Conservation (phyloP, 2,888 invertebrate species). For the Eilema griseolum region DNA sequence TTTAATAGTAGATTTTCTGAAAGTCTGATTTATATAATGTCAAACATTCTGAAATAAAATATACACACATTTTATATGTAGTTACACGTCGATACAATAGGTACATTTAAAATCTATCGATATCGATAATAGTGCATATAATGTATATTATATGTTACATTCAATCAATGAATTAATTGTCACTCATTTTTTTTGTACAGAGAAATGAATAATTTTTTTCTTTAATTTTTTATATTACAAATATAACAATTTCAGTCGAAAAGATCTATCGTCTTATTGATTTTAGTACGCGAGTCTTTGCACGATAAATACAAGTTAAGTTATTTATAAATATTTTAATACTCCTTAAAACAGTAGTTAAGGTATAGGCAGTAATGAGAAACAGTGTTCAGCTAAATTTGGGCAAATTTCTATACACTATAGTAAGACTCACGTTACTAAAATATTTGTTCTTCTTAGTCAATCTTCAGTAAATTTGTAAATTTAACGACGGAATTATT, state of each 20-base stretch:
- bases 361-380: background rate
- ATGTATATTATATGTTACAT: constrained; percentile 20
- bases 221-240: constrained; percentile 18
- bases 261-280: constrained; percentile 20
- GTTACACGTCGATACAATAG: background rate
- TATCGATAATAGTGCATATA: constrained; percentile 49
- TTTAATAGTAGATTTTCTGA: background rate
- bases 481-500: constrained; percentile 15
- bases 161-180: constrained; percentile 38
- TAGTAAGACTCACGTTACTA: constrained; percentile 27
- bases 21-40: background rate
- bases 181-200: constrained; percentile 17
- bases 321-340: background rate
- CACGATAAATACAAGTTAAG: background rate
- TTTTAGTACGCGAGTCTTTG: constrained; percentile 28
- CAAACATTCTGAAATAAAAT: background rate
- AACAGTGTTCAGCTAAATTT: background rate
- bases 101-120: constrained; percentile 24
- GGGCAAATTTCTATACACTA: background rate
- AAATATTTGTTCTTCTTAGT: constrained; percentile 23
- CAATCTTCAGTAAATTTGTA: constrained; percentile 32
- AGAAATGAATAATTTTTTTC: background rate
- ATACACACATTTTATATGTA: background rate
- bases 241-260: constrained; percentile 30
- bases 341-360: background rate